Evolutionary conservation across 2,888 invertebrate species (phyloP).

Genomic region (Cephonodes hylas): DNA sequence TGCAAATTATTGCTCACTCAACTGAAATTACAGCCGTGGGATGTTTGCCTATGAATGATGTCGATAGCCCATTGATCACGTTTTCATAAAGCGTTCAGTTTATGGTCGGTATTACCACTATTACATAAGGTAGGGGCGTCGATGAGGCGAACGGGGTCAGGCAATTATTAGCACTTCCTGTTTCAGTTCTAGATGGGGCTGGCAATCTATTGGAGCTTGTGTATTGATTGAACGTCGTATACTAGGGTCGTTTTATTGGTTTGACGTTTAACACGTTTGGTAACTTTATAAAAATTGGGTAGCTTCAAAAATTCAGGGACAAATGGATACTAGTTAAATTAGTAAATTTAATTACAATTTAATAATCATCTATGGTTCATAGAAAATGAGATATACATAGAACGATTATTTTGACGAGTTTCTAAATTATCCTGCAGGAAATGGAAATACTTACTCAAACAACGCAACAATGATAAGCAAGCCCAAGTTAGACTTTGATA

Average conservation of each 20-base stretch:
- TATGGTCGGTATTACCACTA: background rate
- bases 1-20: constrained; percentile 44
- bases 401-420: no score
- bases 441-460: no score
- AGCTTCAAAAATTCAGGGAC: no score
- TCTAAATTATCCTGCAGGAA: no score
- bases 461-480: no score
- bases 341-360: background rate
- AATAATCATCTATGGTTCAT: no score
- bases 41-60: background rate
- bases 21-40: constrained; percentile 26
- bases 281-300: background rate
- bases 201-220: background rate
- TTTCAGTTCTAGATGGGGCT: background rate
- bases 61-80: constrained; percentile 11
- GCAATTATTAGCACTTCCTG: background rate
- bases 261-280: background rate
- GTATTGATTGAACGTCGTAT: background rate
- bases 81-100: background rate
- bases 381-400: background rate
- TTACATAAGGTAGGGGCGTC: background rate
- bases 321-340: no score
- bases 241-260: background rate
- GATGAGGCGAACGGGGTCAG: background rate
- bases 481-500: no score